Percentiles rank a stretch among this genome's conserved stretches.
phyloP scores from a whole-genome alignment of 2,888 invertebrate genomes.

The Andrena chrysosceles region DNA sequence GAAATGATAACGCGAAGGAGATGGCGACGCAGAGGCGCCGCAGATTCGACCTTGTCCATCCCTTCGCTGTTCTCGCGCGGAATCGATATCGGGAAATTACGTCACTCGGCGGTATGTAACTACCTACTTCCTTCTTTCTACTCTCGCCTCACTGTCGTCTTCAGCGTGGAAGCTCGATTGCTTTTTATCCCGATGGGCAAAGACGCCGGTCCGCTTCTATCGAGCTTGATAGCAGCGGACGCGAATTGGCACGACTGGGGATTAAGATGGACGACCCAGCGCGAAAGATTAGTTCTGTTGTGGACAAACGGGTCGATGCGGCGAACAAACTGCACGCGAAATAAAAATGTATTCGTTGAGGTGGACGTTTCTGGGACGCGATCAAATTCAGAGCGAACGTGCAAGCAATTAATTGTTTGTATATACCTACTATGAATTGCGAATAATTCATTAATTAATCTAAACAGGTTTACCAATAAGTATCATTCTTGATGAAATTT shows the following conservation, averaged over 20 bases:
- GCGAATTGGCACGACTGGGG: no score
- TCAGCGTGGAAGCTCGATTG: not conserved
- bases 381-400: not conserved
- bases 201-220: no score
- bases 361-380: not conserved
- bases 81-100: constrained; percentile 61
- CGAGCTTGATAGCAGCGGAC: not conserved
- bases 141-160: not conserved
- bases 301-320: not conserved
- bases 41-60: constrained; percentile 26
- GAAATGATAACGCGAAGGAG: constrained; percentile 39
- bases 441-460: no score
- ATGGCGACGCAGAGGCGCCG: constrained; percentile 59
- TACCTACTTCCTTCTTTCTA: not conserved
- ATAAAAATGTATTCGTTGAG: constrained; percentile 13
- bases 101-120: not conserved
- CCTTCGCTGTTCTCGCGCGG: not conserved
- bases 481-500: no score
- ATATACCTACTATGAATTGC: no score
- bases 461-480: no score
- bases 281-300: not conserved
- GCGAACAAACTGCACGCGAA: not conserved
- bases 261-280: no score
- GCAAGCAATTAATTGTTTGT: not conserved
- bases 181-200: no score